A percentile compares a stretch with the other conserved stretches of the same genome.
phyloP scores from a whole-genome alignment of 2,113 vertebrate genomes.

The Machaerirhynchus nigripectus region DNA sequence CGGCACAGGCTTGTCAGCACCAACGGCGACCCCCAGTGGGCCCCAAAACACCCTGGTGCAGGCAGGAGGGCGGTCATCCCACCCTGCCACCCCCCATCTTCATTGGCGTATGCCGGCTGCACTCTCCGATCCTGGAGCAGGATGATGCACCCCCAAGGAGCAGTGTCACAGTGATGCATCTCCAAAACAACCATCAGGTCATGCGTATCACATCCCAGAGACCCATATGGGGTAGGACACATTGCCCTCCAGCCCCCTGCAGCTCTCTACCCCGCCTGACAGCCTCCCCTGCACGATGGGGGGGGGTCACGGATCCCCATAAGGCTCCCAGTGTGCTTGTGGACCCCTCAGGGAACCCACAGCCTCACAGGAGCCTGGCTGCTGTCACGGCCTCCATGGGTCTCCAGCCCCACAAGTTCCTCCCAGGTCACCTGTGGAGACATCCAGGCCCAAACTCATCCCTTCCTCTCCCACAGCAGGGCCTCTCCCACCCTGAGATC shows the following conservation, averaged over 20 bases:
- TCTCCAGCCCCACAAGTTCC: not conserved
- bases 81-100: not conserved
- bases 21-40: not conserved
- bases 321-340: not conserved
- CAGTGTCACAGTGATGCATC: not conserved
- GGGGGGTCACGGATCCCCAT: not conserved
- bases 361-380: not conserved
- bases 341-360: not conserved
- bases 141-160: not conserved
- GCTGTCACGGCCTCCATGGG: not conserved
- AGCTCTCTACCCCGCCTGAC: not conserved
- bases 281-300: not conserved
- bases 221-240: fast-evolving
- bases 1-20: not conserved
- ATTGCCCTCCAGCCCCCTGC: not conserved
- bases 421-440: not conserved
- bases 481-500: not conserved
- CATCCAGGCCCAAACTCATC: not conserved
- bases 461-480: not conserved
- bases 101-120: fast-evolving
- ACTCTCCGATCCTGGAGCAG: not conserved
- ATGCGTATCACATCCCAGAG: not conserved
- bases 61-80: not conserved
- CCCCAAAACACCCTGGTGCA: fast-evolving
- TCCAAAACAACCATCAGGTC: not conserved